Conservation (phyloP, 2,113 vertebrate species). For the Sylvilagus bachmani region DNA sequence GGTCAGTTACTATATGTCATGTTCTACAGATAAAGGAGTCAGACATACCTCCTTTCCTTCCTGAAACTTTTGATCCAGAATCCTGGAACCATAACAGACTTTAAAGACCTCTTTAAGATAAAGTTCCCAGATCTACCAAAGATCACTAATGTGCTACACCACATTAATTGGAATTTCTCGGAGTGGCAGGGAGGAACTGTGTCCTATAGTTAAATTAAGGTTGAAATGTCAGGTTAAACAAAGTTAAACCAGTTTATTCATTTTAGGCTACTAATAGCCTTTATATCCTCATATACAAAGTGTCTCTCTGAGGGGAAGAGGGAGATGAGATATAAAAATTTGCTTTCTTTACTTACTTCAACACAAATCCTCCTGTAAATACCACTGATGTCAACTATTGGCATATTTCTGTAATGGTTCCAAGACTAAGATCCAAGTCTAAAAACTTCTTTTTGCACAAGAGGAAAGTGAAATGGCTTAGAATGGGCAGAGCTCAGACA, state of each 20-base stretch:
- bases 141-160: neutral
- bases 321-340: neutral
- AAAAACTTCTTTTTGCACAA: neutral
- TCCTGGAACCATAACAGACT: neutral
- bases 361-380: conserved; percentile 1
- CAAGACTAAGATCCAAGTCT: neutral
- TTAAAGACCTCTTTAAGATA: neutral
- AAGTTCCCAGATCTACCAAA: neutral
- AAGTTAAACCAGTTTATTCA: neutral
- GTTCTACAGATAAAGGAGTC: neutral
- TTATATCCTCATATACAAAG: neutral
- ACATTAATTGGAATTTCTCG: neutral
- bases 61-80: neutral
- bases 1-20: neutral
- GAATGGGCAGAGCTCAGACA: neutral
- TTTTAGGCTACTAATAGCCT: neutral
- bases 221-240: conserved; percentile 38
- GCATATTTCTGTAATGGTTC: neutral
- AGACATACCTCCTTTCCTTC: neutral
- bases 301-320: neutral
- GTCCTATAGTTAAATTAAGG: conserved; percentile 19
- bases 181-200: neutral
- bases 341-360: conserved; percentile 30
- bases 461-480: neutral
- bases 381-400: neutral